Percentiles rank a stretch among this genome's conserved stretches.
Evolutionary conservation across 1,140 invertebrate species (phyloP).

Genomic region (Laupala kohalensis): DNA sequence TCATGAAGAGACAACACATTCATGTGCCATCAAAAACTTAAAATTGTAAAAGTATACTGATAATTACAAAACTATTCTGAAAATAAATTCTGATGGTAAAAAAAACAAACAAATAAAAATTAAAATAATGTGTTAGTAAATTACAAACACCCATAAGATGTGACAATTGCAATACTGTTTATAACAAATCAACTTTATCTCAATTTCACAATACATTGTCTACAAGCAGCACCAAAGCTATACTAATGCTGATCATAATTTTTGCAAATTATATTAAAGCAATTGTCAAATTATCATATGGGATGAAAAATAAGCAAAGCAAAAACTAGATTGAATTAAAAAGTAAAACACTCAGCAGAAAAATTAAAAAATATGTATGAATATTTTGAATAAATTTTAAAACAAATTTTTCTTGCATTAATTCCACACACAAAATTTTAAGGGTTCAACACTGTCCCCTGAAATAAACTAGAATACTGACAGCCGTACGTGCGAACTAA

Average conservation of each 20-base stretch:
- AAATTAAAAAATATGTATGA: no score
- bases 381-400: no score
- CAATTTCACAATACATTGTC: neutral
- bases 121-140: neutral
- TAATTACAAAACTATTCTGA: neutral
- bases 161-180: neutral
- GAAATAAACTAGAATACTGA: no score
- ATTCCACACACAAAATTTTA: no score
- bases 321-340: no score
- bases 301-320: neutral
- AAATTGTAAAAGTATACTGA: neutral
- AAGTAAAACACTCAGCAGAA: no score
- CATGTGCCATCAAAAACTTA: neutral
- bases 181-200: neutral
- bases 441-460: no score
- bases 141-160: neutral
- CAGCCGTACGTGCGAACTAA: no score
- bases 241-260: neutral
- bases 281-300: neutral
- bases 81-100: no score
- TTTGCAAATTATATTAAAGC: neutral
- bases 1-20: neutral
- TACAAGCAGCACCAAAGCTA: neutral
- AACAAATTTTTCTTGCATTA: no score
- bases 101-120: neutral